Conservation (phyloP, 2,888 invertebrate genomes). For the Diplolepis rosae region DNA sequence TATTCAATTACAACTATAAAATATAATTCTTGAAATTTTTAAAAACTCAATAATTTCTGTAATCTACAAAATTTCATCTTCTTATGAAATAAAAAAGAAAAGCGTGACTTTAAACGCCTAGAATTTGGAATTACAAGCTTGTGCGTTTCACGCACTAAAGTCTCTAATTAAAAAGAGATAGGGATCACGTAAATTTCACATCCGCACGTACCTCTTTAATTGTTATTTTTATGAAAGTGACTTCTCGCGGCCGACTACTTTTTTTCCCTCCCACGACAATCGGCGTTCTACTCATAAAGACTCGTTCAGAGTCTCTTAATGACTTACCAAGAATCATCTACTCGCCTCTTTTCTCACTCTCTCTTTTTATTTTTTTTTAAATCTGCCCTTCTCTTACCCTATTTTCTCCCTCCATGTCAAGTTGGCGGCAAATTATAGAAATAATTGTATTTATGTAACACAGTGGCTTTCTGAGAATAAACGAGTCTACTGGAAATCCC, state of each 20-base stretch:
- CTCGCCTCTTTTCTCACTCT: conserved; percentile 20
- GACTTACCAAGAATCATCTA: conserved; percentile 26
- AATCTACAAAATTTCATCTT: not conserved
- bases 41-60: not conserved
- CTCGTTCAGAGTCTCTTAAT: conserved; percentile 18
- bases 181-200: conserved; percentile 25
- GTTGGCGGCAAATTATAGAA: conserved; percentile 23
- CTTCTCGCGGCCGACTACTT: conserved; percentile 14
- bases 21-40: not conserved
- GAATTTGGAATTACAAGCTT: conserved; percentile 1
- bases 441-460: conserved; percentile 26
- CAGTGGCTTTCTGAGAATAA: conserved; percentile 27
- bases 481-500: not conserved
- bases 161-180: conserved; percentile 28
- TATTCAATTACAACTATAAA: not conserved
- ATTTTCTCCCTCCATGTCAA: not conserved
- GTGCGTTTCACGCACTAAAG: conserved; percentile 12
- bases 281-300: conserved; percentile 21
- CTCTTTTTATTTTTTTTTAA: conserved; percentile 9
- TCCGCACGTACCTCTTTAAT: conserved; percentile 26
- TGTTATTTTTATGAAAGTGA: conserved; percentile 30
- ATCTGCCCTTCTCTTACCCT: not conserved
- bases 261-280: not conserved
- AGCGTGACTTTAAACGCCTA: not conserved
- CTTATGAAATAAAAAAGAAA: not conserved